These are phyloP conservation scores for Naja naja DNA, from an alignment of 2,113 vertebrate genomes.

Conservation along the genomic window DNA sequence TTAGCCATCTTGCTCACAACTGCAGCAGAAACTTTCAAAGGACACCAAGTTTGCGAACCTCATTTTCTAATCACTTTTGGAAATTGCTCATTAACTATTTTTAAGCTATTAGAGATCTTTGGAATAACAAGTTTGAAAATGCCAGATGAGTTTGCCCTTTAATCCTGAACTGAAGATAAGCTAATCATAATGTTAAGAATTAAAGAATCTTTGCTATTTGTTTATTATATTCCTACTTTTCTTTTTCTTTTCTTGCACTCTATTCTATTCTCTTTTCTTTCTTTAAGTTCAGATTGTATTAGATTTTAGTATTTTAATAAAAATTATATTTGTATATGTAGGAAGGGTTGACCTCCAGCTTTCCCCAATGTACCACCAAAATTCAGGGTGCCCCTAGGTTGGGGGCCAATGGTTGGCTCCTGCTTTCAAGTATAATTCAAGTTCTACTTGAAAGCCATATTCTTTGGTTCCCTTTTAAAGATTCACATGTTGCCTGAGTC, in stretches of 20 bases:
- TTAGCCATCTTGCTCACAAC: neutral
- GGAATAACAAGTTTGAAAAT: neutral
- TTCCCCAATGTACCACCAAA: neutral
- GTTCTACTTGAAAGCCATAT: neutral
- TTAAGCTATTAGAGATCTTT: neutral
- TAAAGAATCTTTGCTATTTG: neutral
- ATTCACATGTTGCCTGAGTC: neutral
- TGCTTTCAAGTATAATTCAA: neutral
- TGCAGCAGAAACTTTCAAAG: neutral
- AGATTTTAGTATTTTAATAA: neutral
- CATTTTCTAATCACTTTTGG: neutral
- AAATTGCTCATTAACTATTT: neutral
- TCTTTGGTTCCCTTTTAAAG: neutral
- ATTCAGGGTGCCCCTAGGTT: neutral
- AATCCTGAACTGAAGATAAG: neutral
- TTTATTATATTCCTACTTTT: neutral
- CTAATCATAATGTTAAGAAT: neutral
- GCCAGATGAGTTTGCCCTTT: neutral
- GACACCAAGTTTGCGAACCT: neutral
- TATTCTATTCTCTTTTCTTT: neutral
- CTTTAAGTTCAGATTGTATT: neutral
- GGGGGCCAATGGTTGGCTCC: neutral
- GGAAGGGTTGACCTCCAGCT: neutral
- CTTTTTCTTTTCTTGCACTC: neutral
- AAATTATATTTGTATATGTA: neutral